Percentiles rank a stretch among this genome's conserved stretches.
Evolutionary conservation across 2,797 vertebrate genomes (phyloP).

Genomic region (Dallia pectoralis): DNA sequence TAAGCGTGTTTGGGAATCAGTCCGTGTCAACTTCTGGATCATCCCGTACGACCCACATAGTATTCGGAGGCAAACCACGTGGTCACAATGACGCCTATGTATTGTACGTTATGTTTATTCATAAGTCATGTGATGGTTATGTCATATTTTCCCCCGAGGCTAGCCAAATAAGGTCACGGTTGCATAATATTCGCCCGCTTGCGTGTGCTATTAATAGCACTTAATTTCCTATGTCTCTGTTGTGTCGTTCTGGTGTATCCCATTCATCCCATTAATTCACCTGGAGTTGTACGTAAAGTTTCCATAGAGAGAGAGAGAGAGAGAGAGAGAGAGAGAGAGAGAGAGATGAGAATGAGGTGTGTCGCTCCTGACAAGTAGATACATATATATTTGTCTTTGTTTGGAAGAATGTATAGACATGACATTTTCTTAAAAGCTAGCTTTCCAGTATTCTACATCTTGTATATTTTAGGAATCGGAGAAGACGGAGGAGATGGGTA

Average conservation of each 20-base stretch:
- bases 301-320: too few relatives aligned
- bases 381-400: too few relatives aligned
- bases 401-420: not conserved
- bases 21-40: not conserved
- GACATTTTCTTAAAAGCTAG: not conserved
- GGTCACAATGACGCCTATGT: constrained; percentile 3
- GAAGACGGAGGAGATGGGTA: too few relatives aligned
- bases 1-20: not conserved
- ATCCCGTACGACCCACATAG: not conserved
- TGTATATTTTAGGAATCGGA: too few relatives aligned
- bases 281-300: constrained; percentile 61
- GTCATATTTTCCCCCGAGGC: constrained; percentile 27
- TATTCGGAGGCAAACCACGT: not conserved
- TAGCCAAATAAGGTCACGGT: constrained; percentile 60
- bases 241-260: constrained; percentile 66
- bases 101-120: constrained; percentile 55
- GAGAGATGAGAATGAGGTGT: too few relatives aligned
- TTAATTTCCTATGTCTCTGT: constrained; percentile 43
- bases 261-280: constrained; percentile 50
- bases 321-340: too few relatives aligned
- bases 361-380: too few relatives aligned
- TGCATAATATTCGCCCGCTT: constrained; percentile 57
- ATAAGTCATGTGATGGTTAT: constrained; percentile 36
- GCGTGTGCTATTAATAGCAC: constrained; percentile 47
- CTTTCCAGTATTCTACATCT: too few relatives aligned